phyloP scores from a whole-genome alignment of 2,888 invertebrate species.

The Leucania comma region DNA sequence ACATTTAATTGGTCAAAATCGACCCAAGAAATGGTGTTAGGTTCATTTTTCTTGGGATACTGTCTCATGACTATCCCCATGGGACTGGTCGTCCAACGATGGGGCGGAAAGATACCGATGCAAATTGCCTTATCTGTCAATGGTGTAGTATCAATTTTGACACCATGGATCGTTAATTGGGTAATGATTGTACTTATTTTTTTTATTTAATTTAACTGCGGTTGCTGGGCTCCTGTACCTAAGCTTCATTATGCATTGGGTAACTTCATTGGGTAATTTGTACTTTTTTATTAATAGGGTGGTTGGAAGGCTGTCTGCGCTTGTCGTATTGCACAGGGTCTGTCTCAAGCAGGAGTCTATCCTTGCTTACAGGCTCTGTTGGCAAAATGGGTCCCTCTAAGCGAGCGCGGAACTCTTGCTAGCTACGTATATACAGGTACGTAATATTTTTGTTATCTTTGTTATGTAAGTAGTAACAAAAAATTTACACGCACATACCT shows the following conservation, averaged over 20 bases:
- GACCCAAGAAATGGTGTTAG: conserved; percentile 80
- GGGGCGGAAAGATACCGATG: conserved; percentile 91
- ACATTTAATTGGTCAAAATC: conserved; percentile 79
- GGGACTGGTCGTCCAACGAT: conserved; percentile 90
- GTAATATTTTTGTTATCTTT: background rate
- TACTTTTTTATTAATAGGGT: conserved; percentile 73
- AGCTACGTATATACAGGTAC: conserved; percentile 87
- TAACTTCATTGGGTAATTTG: background rate
- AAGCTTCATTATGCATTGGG: background rate
- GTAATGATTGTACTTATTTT: conserved; percentile 54
- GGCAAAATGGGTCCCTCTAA: conserved; percentile 93
- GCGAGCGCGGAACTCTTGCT: conserved; percentile 91
- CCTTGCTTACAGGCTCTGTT: conserved; percentile 93
- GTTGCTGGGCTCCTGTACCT: too few species aligned
- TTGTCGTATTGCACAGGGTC: conserved; percentile 93
- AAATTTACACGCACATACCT: background rate
- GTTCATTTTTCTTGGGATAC: conserved; percentile 90
- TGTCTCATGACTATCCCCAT: conserved; percentile 88
- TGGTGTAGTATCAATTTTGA: conserved; percentile 70
- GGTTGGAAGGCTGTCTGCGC: conserved; percentile 91
- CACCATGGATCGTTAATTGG: conserved; percentile 76
- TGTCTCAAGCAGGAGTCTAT: conserved; percentile 93
- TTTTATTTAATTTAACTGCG: too few species aligned
- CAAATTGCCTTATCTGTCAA: conserved; percentile 80
- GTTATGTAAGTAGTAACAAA: background rate